Base-by-base conservation (phyloP, 2,888 invertebrate genomes). In the Penaeus monodon region DNA sequence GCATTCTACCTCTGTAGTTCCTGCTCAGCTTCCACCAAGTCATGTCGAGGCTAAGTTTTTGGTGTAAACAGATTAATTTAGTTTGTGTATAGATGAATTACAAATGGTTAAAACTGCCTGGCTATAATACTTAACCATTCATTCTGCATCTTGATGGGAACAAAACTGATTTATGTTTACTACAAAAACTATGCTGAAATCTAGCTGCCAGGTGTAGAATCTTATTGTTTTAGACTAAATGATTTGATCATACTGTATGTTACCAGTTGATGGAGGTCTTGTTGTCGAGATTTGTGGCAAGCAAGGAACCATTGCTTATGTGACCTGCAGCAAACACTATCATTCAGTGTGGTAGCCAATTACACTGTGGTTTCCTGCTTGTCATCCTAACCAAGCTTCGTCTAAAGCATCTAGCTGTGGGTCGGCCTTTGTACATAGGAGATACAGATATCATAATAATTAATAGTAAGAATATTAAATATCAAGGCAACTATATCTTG, bases 341-440 rank as follows among this genome's bases (percentile, higher is more conserved):
- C 82, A 82, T 78, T 88, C 74, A 33, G 57, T 84, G 68, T 76
- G 76, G 74, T 77, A 68, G 76, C 77, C 73, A 68, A 70, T 78
- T 77, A 82, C 66, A 82, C 70, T 83, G 85, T 81, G 86, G 80
- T 70, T 82, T 86, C 82, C 38, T 86, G 82, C 78, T 86, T 82
- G 86, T 86, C 86, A 81, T 86, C 86, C 78, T 81, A 57, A 70
- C 84, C 84, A 85, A 88, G 84, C 88, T 84, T 88, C 74, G 79
- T 84, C 84, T 88, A 88, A 82, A 88, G 88, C 81, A 84, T 81
- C 81, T 84, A 84, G 81, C 81, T 81, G 84, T 88, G 88, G 88
- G 88, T 88, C 81, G 88, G 88, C 88, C 88, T 88, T 88, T 88
- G 88, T 88, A 88, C 84, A 88, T 88, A 88, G 81, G 76, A 79